Evolutionary conservation across 1,140 invertebrate genomes (phyloP), one percentile per base, ranked within the genome.

Genomic region (Ceratina australensis): DNA sequence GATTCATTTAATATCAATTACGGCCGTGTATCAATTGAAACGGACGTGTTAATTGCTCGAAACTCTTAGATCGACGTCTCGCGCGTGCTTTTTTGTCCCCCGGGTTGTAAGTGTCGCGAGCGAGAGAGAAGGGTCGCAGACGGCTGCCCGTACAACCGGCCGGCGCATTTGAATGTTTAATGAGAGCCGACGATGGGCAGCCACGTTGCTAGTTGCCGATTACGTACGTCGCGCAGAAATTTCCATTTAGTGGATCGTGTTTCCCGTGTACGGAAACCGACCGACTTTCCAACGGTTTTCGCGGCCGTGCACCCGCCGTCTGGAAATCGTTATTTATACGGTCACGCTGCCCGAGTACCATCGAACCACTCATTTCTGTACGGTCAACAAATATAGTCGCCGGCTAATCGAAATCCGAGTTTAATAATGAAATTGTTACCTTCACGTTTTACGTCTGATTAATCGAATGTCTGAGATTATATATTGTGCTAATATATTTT

Each of bases 161-260:
- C 69, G 52, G 54, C 65, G 56, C 56, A 78, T 86, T 86, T 86
- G 79, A 86, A 86, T 86, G 80, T 85, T 86, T 84, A 86, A 86
- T 82, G 82, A 86, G 72, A 73, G 57, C 42, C 65, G 63, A 71
- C 24, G 78, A 69, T 82, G 78, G 67, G 65, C 50, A 65, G 68
- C 60, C 64, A 83, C 66, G 74, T 42, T 71, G 66, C 63, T 76
- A 59, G 81, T 47, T 61, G 56, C 63, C 78, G 78, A 75, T 79
- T 79, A 68, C 63, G 42, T 49, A 20, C 50, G 28, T 61, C 78
- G 60, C 24, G 47, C 49, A 78, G 74, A 66, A 81, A 81, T 83
- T 83, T 72, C 74, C 64, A 77, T 80, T 73, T 52, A 18, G 33
- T 42, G 77, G 24, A 74, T 64, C 50, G 57, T 42, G 33, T 42